phyloP scores from a whole-genome alignment of 2,888 invertebrate genomes.

The Empis stercorea region DNA sequence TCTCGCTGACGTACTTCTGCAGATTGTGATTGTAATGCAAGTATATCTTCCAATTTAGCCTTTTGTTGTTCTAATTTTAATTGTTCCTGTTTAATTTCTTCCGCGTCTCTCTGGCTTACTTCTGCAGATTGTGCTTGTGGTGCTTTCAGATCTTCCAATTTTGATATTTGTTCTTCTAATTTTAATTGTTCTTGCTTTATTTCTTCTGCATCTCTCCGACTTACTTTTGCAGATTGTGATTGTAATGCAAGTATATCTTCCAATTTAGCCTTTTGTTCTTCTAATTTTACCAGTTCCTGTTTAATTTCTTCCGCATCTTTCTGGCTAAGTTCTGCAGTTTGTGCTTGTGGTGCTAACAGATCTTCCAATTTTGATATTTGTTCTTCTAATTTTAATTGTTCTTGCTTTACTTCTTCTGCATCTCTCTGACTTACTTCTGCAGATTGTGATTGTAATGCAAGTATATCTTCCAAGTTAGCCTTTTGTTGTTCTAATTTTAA shows the following conservation, averaged over 20 bases:
- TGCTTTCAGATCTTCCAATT: no score
- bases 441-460: background rate
- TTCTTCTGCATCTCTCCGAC: background rate
- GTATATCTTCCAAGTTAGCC: no score
- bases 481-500: background rate
- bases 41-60: background rate
- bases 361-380: background rate
- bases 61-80: conserved; percentile 5
- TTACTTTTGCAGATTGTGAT: background rate
- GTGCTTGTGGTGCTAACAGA: background rate
- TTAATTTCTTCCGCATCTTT: background rate
- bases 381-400: background rate
- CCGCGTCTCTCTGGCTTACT: background rate
- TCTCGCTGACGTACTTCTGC: background rate
- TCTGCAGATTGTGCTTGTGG: background rate
- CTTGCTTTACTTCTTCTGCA: background rate
- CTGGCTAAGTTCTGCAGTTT: background rate
- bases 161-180: background rate
- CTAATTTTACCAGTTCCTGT: background rate
- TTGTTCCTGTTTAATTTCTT: background rate
- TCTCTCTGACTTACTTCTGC: background rate
- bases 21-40: background rate
- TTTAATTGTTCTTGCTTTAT: background rate
- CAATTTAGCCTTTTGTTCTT: background rate
- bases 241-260: background rate